phyloP scores from a whole-genome alignment of 2,113 vertebrate genomes.

The Neogobius melanostomus region DNA sequence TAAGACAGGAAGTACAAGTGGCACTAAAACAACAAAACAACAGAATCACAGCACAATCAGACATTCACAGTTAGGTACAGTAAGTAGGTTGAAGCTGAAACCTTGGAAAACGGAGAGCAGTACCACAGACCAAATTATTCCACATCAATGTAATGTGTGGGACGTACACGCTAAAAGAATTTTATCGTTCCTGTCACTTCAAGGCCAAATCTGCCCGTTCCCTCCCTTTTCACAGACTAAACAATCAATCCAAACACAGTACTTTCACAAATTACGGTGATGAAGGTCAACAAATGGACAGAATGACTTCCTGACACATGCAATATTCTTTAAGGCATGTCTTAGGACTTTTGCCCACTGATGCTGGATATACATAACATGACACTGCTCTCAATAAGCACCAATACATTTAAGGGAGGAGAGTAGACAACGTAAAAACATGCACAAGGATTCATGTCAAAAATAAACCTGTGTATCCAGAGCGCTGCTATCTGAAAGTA shows the following conservation, averaged over 20 bases:
- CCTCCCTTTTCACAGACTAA: slow-evolving; percentile 53
- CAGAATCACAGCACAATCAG: slow-evolving; percentile 14
- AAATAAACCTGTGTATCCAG: slow-evolving; percentile 95
- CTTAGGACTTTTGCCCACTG: slow-evolving; percentile 16
- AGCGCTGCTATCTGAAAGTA: slow-evolving; percentile 92
- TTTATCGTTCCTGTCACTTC: slow-evolving; percentile 50
- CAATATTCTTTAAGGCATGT: slow-evolving; percentile 47
- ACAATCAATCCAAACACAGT: slow-evolving; percentile 48
- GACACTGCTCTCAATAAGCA: background rate
- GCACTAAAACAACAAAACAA: slow-evolving; percentile 7
- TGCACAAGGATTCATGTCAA: slow-evolving; percentile 65
- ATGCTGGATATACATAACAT: slow-evolving; percentile 11
- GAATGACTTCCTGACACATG: slow-evolving; percentile 74
- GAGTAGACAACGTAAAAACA: slow-evolving; percentile 26
- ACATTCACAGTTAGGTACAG: slow-evolving; percentile 26
- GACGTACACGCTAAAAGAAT: slow-evolving; percentile 42
- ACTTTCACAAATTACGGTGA: slow-evolving; percentile 56
- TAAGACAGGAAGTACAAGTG: slow-evolving; percentile 27
- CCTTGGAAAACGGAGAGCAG: slow-evolving; percentile 43
- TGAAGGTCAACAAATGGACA: slow-evolving; percentile 30
- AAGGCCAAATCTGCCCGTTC: slow-evolving; percentile 56
- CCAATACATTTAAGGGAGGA: background rate
- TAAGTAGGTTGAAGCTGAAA: slow-evolving; percentile 27
- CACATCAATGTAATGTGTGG: slow-evolving; percentile 64
- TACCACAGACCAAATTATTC: slow-evolving; percentile 64